Evolutionary conservation across 2,113 vertebrate genomes (phyloP), one percentile per base, ranked within the genome.

Genomic region (Chrysochloris asiatica): DNA sequence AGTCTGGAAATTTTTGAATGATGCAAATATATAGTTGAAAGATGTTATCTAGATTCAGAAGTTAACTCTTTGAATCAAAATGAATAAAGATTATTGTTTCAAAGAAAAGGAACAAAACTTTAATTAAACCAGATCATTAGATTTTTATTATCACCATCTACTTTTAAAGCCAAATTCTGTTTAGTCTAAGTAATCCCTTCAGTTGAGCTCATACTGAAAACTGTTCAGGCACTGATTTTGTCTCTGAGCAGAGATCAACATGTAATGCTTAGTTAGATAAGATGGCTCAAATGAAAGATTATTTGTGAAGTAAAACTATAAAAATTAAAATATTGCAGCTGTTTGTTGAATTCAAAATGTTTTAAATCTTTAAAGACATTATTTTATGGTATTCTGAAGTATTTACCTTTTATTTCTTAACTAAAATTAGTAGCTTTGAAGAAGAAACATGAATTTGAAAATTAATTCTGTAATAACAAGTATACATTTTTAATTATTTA

Each of bases 331-430:
- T 86, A 52, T 13, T 67, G 4, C 14, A 65, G 80, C 16, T 56
- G 24, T 87, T 84, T 72, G 52, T 87, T 95, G 43, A n/a, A n/a
- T n/a, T n/a, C n/a, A n/a, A 86, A 78, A 85, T 14, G n/a, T n/a
- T n/a, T n/a, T n/a, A n/a, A n/a, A 3, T 50, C 24, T 61, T 33
- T 59, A 83, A 76, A 86, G 80, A 41, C 30, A 73, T 86, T 71
- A 65, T 54, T 95, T 86, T 61, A 28, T 75, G 30, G 5, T 82
- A 54, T 52, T 90, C 61, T 77, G 45, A 83, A 65, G 30, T 88
- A 88, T 88, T 92, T 93, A 84, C 22, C 14, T 88, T 93, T 94
- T 80, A 59, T 41, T n/a, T 88, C 45, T 88, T 93, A 89, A 54
- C 38, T 92, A 61, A 89, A 45, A 61, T 79, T 36, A 82, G 61